Base-by-base conservation (phyloP, 2,113 vertebrate species). In the Prolemur simus region DNA sequence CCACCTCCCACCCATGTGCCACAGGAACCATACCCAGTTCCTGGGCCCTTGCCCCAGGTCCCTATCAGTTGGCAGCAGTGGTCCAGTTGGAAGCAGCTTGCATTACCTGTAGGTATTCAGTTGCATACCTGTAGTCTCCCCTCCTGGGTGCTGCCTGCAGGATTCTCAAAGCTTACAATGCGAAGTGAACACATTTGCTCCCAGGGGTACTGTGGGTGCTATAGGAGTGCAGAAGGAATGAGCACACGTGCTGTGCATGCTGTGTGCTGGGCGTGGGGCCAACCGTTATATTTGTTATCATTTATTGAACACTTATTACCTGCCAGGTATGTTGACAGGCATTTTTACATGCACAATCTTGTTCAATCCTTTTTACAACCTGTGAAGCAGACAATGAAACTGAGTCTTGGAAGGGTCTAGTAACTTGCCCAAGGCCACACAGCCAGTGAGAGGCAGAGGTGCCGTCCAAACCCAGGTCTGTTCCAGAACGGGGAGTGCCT, bases 341-440 rank as follows among this genome's bases (percentile, higher is more conserved):
- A 58, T 25, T 82, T 82, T 8, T 4, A 3, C 23, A 1, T 0
- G 6, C 71, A 58, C 20, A 21, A 2, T 18, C 10, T 66, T 39
- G 3, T 25, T 56, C 56, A 13, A 25, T 32, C 45, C 6, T 29
- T 84, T 42, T 87, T 54, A 17, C 45, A 42, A 68, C 7, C 37
- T 32, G 21, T 63, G 78, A 58, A 73, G 66, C 12, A 20, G 60
- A 63, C 25, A 47, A 54, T 23, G 32, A 87, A 54, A 49, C 47
- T 3, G 39, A 49, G 63, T 37, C 42, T 64, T n/a, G 93, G 95
- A 60, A 66, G 93, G 68, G 34, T 58, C 94, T 52, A 91, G 90
- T 27, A 74, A 73, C 60, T 86, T 68, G n/a, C 73, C 58, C 39
- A 93, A 93, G 84, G 45, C 71, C 83, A 56, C 49, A 45, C 13